phyloP scores from a whole-genome alignment of 2,797 vertebrate species.

The Lacerta agilis region DNA sequence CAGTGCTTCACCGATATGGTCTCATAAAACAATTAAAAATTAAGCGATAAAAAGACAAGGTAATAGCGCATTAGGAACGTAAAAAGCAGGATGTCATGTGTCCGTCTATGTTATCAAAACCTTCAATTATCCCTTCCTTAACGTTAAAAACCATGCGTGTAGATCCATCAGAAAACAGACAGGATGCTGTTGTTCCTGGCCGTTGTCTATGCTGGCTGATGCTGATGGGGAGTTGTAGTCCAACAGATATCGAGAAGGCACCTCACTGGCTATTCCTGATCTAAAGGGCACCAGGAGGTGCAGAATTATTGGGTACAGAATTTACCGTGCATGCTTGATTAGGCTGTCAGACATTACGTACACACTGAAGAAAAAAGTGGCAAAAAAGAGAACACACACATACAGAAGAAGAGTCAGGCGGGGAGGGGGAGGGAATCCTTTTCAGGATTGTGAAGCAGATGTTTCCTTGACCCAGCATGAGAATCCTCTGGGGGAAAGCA shows the following conservation, averaged over 20 bases:
- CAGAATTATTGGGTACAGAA: neutral
- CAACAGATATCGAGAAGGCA: too few relatives aligned
- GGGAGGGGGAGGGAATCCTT: slow-evolving; percentile 73
- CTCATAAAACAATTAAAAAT: too few relatives aligned
- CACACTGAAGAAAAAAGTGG: slow-evolving; percentile 20
- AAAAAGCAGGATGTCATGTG: too few relatives aligned
- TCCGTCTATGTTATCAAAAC: too few relatives aligned
- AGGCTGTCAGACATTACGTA: neutral
- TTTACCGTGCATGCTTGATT: neutral
- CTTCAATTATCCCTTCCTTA: too few relatives aligned
- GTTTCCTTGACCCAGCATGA: slow-evolving; percentile 75
- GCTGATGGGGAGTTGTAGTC: neutral
- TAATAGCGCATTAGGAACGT: too few relatives aligned
- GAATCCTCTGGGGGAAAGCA: slow-evolving; percentile 75
- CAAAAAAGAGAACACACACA: neutral
- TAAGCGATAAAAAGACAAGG: too few relatives aligned
- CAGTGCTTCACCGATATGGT: too few relatives aligned
- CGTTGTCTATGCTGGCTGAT: too few relatives aligned
- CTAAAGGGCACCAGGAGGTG: neutral
- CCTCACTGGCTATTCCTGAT: neutral
- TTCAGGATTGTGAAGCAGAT: slow-evolving; percentile 81
- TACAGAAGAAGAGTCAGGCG: slow-evolving; percentile 52
- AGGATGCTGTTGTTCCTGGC: too few relatives aligned
- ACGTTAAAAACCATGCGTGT: too few relatives aligned
- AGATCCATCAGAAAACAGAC: too few relatives aligned